Evolutionary conservation across 2,888 invertebrate species (phyloP), one percentile per base, ranked within the genome.

Genomic region (Tenthredo mesomela): DNA sequence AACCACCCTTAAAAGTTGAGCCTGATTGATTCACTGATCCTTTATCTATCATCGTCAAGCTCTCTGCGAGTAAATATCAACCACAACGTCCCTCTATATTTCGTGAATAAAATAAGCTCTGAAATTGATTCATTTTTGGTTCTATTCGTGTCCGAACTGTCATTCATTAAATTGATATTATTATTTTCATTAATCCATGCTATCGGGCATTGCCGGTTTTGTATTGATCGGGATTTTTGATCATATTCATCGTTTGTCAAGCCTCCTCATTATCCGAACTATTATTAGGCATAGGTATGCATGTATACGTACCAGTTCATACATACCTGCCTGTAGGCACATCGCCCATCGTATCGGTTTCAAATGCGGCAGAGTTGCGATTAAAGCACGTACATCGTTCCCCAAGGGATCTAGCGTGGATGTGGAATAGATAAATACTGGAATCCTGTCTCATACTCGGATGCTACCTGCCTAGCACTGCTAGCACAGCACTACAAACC

Each of bases 401-500:
- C 90, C 90, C 88, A 82, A 65, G 89, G 90, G 90, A 91, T 90
- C 89, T 88, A 87, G 88, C 88, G 87, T 89, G 89, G 87, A 90
- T 89, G 87, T 89, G 85, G 89, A 90, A 90, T 90, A 89, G 91
- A 91, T 91, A 91, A 92, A 91, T 91, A 91, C 91, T 90, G 89
- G 89, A 89, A 85, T 89, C 88, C 87, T 86, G 67, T 67, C 82
- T 82, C 43, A 47, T 82, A 67, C 47, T 82, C 47, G 82, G 47
- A 67, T 40, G 47, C 47, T 43, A 43, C 78, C 78, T 82, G 65
- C 67, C 43, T 43, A 6, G 29, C 43, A 25, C 82, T 43, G 18
- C 43, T 43, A 6, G 29, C 43, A 18, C 82, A 67, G 29, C 58
- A 29, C 61, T 80, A 37, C 82, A 33, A 67, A 29, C 10, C 82